Percentiles rank a stretch among this genome's conserved stretches.
These are phyloP conservation scores for Lamellibrachia luymesi DNA, from an alignment of 1,140 invertebrate species.

Conservation along the genomic window DNA sequence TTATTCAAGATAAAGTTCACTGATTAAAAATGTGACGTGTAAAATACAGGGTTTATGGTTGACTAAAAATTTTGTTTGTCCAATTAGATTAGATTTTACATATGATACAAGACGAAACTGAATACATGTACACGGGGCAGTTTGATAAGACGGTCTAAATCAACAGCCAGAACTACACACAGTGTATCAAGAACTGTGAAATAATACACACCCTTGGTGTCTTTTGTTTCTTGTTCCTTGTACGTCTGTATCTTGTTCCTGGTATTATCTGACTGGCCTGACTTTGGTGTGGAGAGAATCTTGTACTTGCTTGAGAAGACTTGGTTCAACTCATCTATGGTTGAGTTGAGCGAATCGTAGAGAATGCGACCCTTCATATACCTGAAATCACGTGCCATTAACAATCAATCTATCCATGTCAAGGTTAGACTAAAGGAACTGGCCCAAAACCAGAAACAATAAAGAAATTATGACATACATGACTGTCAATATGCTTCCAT, in stretches of 20 bases:
- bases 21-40: too few relatives aligned
- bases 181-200: not conserved
- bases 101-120: too few relatives aligned
- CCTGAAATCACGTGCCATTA: constrained; percentile 27
- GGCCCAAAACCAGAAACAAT: not conserved
- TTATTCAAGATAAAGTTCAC: too few relatives aligned
- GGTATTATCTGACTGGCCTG: constrained; percentile 39
- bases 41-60: too few relatives aligned
- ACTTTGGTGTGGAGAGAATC: constrained; percentile 40
- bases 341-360: constrained; percentile 43
- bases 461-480: not conserved
- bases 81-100: too few relatives aligned
- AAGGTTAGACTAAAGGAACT: not conserved
- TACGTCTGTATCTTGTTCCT: constrained; percentile 41
- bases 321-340: constrained; percentile 47
- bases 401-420: constrained; percentile 8
- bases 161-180: too few relatives aligned
- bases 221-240: constrained; percentile 45
- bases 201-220: constrained; percentile 42
- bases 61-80: too few relatives aligned
- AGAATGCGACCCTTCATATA: constrained; percentile 51
- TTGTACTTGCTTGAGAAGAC: constrained; percentile 47
- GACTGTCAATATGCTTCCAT: too few relatives aligned
- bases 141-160: too few relatives aligned
- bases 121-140: too few relatives aligned